Conservation (phyloP, 2,113 vertebrate genomes). For the Rhinoderma darwinii region DNA sequence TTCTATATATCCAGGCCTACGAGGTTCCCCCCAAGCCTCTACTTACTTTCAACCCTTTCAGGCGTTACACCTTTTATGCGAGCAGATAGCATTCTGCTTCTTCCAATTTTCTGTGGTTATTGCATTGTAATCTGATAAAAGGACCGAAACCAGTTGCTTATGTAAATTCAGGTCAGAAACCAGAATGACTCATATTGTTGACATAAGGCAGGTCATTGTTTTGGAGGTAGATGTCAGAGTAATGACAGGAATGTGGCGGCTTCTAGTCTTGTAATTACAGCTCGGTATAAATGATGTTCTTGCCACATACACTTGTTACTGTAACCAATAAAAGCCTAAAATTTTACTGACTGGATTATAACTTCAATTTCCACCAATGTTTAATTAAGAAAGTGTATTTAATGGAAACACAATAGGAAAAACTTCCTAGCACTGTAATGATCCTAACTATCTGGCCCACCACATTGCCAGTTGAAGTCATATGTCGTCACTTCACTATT, state of each 20-base stretch:
- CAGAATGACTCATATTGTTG: slow-evolving; percentile 52
- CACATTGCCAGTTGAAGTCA: too few species aligned
- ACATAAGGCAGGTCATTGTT: slow-evolving; percentile 50
- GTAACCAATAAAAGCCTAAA: background rate
- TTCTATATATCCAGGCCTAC: too few species aligned
- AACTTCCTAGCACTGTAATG: too few species aligned
- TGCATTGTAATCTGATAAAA: slow-evolving; percentile 42
- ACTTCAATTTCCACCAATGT: background rate
- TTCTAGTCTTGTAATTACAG: slow-evolving; percentile 21
- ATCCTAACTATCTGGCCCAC: too few species aligned
- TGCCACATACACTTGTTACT: background rate
- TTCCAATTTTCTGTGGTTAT: background rate
- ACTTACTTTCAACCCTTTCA: background rate
- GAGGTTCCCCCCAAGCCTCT: background rate
- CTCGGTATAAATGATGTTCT: background rate
- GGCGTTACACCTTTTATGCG: background rate
- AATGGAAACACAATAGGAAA: too few species aligned
- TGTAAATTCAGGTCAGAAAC: slow-evolving; percentile 47
- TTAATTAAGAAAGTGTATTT: background rate
- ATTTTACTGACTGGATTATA: background rate
- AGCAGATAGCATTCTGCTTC: background rate
- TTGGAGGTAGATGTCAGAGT: slow-evolving; percentile 5
- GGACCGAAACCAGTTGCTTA: slow-evolving; percentile 39
- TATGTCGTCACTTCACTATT: too few species aligned
- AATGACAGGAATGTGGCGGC: slow-evolving; percentile 42